Conservation (phyloP, 2,888 invertebrate species). For the Mechanitis messenoides region DNA sequence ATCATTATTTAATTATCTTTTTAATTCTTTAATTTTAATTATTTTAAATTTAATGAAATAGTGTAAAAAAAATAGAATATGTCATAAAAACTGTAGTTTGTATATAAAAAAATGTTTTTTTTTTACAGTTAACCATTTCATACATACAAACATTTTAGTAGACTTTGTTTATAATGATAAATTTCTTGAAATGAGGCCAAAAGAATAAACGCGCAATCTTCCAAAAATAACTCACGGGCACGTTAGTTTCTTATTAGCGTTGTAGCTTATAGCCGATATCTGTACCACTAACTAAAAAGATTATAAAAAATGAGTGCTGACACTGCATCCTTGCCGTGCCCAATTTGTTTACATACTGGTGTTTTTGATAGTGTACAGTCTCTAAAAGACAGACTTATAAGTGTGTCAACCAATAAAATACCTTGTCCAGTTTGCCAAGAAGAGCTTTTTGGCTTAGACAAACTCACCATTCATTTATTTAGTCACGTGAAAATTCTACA, state of each 20-base stretch:
- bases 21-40: no score
- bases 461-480: slow-evolving; percentile 89
- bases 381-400: slow-evolving; percentile 82
- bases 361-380: slow-evolving; percentile 83
- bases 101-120: no score
- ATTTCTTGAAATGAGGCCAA: slow-evolving; percentile 68
- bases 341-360: slow-evolving; percentile 83
- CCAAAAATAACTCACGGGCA: slow-evolving; percentile 63
- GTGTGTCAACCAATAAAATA: slow-evolving; percentile 84
- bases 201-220: slow-evolving; percentile 48
- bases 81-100: no score
- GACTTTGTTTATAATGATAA: slow-evolving; percentile 29
- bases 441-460: slow-evolving; percentile 84
- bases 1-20: no score
- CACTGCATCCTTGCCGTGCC: slow-evolving; percentile 81
- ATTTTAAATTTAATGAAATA: no score
- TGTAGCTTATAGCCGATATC: slow-evolving; percentile 35
- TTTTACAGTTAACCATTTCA: no score
- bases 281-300: slow-evolving; percentile 12
- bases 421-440: slow-evolving; percentile 88
- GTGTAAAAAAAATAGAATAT: no score
- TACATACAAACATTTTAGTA: not conserved
- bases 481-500: slow-evolving; percentile 77
- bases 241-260: slow-evolving; percentile 55
- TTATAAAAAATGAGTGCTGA: slow-evolving; percentile 60